Conservation (phyloP, 2,113 vertebrate genomes). For the Scytalopus superciliaris region DNA sequence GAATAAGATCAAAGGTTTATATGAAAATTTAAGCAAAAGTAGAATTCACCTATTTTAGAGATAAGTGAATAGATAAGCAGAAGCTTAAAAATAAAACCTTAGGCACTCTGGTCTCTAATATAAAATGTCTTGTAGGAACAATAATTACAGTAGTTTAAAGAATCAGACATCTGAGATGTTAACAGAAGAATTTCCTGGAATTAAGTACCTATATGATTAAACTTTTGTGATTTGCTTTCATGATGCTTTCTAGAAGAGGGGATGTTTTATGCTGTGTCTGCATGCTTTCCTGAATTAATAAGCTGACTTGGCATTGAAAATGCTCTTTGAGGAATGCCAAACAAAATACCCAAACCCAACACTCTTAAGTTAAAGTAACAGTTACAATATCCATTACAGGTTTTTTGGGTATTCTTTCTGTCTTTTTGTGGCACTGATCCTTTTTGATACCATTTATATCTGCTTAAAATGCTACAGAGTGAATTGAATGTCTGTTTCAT, state of each 20-base stretch:
- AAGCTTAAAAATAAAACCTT: slow-evolving; percentile 45
- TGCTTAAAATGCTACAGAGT: not conserved
- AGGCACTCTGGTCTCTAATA: not conserved
- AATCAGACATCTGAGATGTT: slow-evolving; percentile 23
- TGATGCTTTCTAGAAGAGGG: not conserved
- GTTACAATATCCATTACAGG: not conserved
- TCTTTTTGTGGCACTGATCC: not conserved
- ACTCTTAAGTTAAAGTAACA: not conserved
- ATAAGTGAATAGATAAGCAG: slow-evolving; percentile 42
- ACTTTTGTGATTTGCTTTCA: slow-evolving; percentile 10
- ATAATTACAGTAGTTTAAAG: slow-evolving; percentile 40
- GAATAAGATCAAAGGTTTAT: slow-evolving; percentile 53
- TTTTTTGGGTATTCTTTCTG: not conserved
- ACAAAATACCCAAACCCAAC: not conserved
- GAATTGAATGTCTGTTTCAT: not conserved
- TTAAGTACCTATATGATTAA: slow-evolving; percentile 40
- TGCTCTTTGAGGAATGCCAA: not conserved
- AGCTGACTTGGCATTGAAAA: not conserved
- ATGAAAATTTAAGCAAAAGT: slow-evolving; percentile 38
- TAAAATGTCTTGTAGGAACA: not conserved
- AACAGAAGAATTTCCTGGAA: slow-evolving; percentile 35
- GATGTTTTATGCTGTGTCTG: not conserved
- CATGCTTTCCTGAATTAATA: slow-evolving; percentile 1
- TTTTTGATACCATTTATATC: not conserved
- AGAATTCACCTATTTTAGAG: slow-evolving; percentile 20